Evolutionary conservation across 2,797 vertebrate species (phyloP), one percentile per base, ranked within the genome.

Genomic region (Cirrhinus molitorella): DNA sequence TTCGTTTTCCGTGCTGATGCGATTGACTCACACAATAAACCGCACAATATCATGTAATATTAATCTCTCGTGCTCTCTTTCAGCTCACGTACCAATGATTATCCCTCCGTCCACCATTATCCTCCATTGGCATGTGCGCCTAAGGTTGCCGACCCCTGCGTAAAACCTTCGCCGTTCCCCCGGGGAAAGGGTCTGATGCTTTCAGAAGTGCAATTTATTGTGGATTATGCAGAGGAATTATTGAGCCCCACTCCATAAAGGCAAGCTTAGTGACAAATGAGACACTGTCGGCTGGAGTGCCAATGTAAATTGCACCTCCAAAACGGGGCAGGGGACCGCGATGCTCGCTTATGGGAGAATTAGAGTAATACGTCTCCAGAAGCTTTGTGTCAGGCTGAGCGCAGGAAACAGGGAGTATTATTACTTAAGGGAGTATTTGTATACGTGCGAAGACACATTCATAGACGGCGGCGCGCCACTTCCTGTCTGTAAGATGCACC

Each of bases 201-300:
- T 55, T 80, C 53, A 68, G n/a, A 68, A 80, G 79, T 68, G 65
- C 78, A 68, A 80, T 80, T 71, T 71, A 80, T 80, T 80, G 49
- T 71, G 79, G 66, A 80, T 80, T 80, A 80, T 70, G 79, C 47
- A 1, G 9, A 67, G 63, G 79, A 80, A 55, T 80, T 80, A 80
- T 80, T 71, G 65, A 80, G 67, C 79, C 23, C 49, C 79, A 71
- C 79, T 57, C 79, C 23, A 80, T 80, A 57, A 80, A 68, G 78
- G 78, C 57, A 71, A 80, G 79, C 79, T 80, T 80, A 80, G 49
- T 70, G 51, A 57, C 66, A 70, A 80, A 80, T 71, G 66, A 80
- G 79, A 59, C 66, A 71, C 66, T 80, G 34, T 21, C 23, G 51
- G 34, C 66, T 80, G 23, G 79, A 80, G 66, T 47, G 66, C 21